Evolutionary conservation across 1,140 invertebrate species (phyloP).

Genomic region (Drosophila sucinea): DNA sequence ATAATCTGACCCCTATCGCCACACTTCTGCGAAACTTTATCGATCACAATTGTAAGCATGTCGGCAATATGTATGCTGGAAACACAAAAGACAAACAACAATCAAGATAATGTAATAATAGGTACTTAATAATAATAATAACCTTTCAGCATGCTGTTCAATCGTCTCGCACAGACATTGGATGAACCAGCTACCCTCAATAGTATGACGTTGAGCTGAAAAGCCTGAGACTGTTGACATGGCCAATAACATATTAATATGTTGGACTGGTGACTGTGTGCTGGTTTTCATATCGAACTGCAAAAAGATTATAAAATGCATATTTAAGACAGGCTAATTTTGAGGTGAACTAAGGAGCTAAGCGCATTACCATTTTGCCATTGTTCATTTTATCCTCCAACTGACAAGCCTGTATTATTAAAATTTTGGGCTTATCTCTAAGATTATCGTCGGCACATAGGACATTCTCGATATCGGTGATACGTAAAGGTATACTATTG

Average conservation of each 20-base stretch:
- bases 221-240: slow-evolving; percentile 76
- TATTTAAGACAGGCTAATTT: not conserved
- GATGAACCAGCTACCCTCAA: slow-evolving; percentile 78
- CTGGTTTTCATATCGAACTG: slow-evolving; percentile 45
- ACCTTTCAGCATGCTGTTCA: slow-evolving; percentile 48
- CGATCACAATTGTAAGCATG: slow-evolving; percentile 60
- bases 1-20: slow-evolving; percentile 62
- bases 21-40: slow-evolving; percentile 53
- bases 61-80: slow-evolving; percentile 66
- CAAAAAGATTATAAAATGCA: not conserved
- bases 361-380: slow-evolving; percentile 23
- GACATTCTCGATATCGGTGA: slow-evolving; percentile 65
- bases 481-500: slow-evolving; percentile 69
- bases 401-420: slow-evolving; percentile 79
- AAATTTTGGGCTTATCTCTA: slow-evolving; percentile 65
- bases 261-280: slow-evolving; percentile 42
- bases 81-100: not conserved
- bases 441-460: slow-evolving; percentile 53
- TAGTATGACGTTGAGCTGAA: slow-evolving; percentile 63
- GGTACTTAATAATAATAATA: not conserved
- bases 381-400: slow-evolving; percentile 23
- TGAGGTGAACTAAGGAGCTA: not conserved
- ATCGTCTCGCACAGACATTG: slow-evolving; percentile 67
- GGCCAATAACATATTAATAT: slow-evolving; percentile 62
- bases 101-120: not conserved